phyloP scores from a whole-genome alignment of 1,140 invertebrate genomes.

The Calephelis virginiensis region DNA sequence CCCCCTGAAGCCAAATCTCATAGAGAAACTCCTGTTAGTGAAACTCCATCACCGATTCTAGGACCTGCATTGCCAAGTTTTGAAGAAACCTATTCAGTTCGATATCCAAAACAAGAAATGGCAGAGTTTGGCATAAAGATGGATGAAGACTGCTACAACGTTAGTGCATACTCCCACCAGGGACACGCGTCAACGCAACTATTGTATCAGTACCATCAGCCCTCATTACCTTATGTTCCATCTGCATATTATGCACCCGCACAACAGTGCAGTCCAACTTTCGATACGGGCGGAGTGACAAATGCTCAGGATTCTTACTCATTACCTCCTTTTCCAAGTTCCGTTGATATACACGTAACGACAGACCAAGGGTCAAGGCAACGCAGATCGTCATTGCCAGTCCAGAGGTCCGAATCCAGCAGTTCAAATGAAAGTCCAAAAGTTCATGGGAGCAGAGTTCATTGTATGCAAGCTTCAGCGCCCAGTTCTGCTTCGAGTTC shows the following conservation, averaged over 20 bases:
- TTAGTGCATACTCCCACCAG: conserved; percentile 80
- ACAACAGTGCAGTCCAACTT: conserved; percentile 78
- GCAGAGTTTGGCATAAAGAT: conserved; percentile 84
- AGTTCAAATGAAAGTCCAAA: conserved; percentile 84
- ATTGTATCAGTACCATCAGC: conserved; percentile 82
- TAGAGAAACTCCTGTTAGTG: conserved; percentile 61
- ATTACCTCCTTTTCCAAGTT: conserved; percentile 81
- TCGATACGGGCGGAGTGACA: conserved; percentile 70
- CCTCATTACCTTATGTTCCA: conserved; percentile 75
- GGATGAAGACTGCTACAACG: conserved; percentile 87
- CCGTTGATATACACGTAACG: conserved; percentile 79
- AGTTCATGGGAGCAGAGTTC: conserved; percentile 74
- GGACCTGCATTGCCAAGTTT: conserved; percentile 88
- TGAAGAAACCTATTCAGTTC: conserved; percentile 90
- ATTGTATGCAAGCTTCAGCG: conserved; percentile 80
- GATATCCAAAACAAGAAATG: conserved; percentile 81
- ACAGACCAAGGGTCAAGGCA: conserved; percentile 80
- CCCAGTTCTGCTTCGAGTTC: conserved; percentile 84
- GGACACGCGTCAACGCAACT: conserved; percentile 73
- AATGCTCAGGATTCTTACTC: conserved; percentile 81
- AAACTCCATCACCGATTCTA: conserved; percentile 65
- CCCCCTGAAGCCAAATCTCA: conserved; percentile 64
- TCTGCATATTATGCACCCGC: conserved; percentile 78
- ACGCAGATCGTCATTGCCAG: conserved; percentile 84
- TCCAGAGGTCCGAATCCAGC: conserved; percentile 87